A percentile compares a stretch with the other conserved stretches of the same genome.
Conservation (phyloP, 2,888 invertebrate genomes). For the Patella caerulea region DNA sequence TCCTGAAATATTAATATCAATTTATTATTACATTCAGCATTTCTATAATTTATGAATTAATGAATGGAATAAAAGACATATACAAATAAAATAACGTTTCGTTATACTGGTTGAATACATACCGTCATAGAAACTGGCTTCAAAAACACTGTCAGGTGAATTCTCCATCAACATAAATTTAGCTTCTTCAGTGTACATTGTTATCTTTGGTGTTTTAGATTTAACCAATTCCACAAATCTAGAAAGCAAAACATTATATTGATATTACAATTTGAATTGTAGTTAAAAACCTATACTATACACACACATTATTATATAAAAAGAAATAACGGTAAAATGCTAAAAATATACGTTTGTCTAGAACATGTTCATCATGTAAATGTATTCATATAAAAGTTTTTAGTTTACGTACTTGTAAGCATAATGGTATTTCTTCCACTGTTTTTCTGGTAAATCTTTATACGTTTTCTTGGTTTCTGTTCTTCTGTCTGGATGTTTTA, state of each 20-base stretch:
- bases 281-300: too few relatives aligned
- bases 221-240: conserved; percentile 90
- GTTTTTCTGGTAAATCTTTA: conserved; percentile 86
- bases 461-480: conserved; percentile 72
- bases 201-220: conserved; percentile 94
- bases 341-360: too few relatives aligned
- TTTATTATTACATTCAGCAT: too few relatives aligned
- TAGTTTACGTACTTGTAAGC: conserved; percentile 75
- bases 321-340: too few relatives aligned
- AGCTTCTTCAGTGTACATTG: conserved; percentile 85
- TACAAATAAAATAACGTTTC: not conserved
- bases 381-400: too few relatives aligned
- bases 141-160: conserved; percentile 73
- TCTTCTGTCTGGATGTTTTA: conserved; percentile 65
- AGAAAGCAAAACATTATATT: conserved; percentile 13
- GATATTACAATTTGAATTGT: too few relatives aligned
- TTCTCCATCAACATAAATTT: conserved; percentile 96
- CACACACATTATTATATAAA: too few relatives aligned
- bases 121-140: conserved; percentile 67
- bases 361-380: too few relatives aligned
- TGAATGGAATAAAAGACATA: too few relatives aligned
- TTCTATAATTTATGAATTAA: too few relatives aligned
- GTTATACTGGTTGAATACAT: conserved; percentile 23
- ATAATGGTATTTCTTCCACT: conserved; percentile 93
- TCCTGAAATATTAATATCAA: not conserved